These are phyloP conservation scores for Papilio aristodemus DNA, from an alignment of 1,140 invertebrate genomes.

Conservation along the genomic window DNA sequence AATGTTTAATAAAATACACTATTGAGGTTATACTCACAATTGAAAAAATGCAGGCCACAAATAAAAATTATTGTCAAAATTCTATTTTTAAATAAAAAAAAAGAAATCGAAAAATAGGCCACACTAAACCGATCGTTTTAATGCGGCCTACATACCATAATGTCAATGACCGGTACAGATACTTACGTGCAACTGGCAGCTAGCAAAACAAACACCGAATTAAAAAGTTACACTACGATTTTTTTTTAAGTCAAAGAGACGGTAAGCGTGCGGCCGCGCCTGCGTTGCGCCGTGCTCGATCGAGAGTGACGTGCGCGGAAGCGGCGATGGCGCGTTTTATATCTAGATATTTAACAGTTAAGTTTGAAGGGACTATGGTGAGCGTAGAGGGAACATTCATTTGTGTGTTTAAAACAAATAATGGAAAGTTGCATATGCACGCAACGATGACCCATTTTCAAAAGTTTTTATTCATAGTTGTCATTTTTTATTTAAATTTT, in stretches of 20 bases:
- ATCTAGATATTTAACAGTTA: slow-evolving; percentile 75
- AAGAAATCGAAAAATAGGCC: slow-evolving; percentile 41
- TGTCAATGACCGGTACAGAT: slow-evolving; percentile 45
- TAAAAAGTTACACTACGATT: slow-evolving; percentile 53
- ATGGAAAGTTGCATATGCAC: neutral
- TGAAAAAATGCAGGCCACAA: neutral
- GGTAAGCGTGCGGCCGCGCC: slow-evolving; percentile 56
- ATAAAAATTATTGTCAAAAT: neutral
- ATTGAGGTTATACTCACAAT: too few relatives aligned
- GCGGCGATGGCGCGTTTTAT: slow-evolving; percentile 58
- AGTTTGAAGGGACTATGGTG: slow-evolving; percentile 56
- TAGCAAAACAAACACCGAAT: slow-evolving; percentile 48
- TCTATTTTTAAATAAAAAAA: slow-evolving; percentile 29
- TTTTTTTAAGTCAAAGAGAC: slow-evolving; percentile 56
- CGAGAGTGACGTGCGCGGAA: slow-evolving; percentile 73
- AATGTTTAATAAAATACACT: neutral
- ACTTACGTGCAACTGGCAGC: slow-evolving; percentile 42
- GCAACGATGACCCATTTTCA: neutral
- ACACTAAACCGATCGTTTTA: slow-evolving; percentile 38
- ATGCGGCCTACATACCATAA: slow-evolving; percentile 48
- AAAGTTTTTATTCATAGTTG: too few relatives aligned
- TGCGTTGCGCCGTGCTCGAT: slow-evolving; percentile 53
- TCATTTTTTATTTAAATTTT: too few relatives aligned
- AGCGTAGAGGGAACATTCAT: slow-evolving; percentile 40
- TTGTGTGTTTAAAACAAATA: neutral